These are phyloP conservation scores for Hypomecis atomaria DNA, from an alignment of 2,888 invertebrate species.

Conservation along the genomic window DNA sequence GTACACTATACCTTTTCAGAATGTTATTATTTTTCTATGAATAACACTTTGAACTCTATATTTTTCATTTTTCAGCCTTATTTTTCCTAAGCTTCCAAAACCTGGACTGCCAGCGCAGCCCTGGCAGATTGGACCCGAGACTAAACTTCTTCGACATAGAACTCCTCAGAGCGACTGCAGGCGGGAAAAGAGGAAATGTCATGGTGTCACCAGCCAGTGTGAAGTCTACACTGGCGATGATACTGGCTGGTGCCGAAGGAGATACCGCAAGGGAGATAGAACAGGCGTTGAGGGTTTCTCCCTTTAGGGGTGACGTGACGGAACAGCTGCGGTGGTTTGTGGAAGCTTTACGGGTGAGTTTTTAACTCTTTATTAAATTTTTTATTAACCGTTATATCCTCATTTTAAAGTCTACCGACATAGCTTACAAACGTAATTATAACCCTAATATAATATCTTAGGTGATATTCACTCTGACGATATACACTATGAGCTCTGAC, in stretches of 20 bases:
- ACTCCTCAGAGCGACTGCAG: slow-evolving; percentile 74
- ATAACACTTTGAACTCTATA: background rate
- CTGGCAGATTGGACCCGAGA: slow-evolving; percentile 54
- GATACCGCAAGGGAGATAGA: slow-evolving; percentile 84
- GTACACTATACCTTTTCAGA: too few species aligned
- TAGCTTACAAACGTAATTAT: too few species aligned
- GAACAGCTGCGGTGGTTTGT: slow-evolving; percentile 65
- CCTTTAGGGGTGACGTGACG: slow-evolving; percentile 62
- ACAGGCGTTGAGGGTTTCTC: slow-evolving; percentile 82
- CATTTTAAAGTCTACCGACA: too few species aligned
- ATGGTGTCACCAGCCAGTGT: slow-evolving; percentile 88
- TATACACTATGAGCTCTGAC: too few species aligned
- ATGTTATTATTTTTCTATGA: too few species aligned
- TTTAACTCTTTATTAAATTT: background rate
- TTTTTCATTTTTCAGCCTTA: slow-evolving; percentile 51
- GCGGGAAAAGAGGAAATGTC: slow-evolving; percentile 80
- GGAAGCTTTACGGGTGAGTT: slow-evolving; percentile 62
- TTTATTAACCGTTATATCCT: too few species aligned
- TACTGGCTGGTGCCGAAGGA: slow-evolving; percentile 86
- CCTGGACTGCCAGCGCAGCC: slow-evolving; percentile 47
- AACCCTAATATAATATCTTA: too few species aligned
- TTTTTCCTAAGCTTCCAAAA: slow-evolving; percentile 52
- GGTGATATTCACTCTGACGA: too few species aligned
- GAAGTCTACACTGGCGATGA: slow-evolving; percentile 86
- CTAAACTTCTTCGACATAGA: slow-evolving; percentile 84